A percentile compares a stretch with the other conserved stretches of the same genome.
Conservation (phyloP, 2,797 vertebrate species). For the Eutrigla gurnardus region DNA sequence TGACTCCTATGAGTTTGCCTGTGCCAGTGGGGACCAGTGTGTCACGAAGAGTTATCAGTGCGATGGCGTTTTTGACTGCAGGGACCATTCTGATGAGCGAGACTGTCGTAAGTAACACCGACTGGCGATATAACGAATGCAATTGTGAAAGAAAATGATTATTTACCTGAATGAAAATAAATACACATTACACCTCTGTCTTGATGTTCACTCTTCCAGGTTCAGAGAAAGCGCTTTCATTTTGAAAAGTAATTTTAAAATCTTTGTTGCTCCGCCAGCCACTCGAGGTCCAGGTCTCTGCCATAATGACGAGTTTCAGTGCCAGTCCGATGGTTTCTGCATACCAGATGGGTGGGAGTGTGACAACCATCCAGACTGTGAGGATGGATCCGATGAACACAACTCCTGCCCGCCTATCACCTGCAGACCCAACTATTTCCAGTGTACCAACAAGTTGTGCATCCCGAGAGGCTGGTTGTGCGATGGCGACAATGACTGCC, state of each 20-base stretch:
- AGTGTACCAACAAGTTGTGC: conserved; percentile 91
- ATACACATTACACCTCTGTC: neutral
- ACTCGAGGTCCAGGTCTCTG: conserved; percentile 93
- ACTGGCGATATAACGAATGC: neutral
- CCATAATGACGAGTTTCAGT: conserved; percentile 93
- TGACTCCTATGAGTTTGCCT: conserved; percentile 88
- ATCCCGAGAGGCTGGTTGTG: conserved; percentile 88
- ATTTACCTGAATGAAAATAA: neutral
- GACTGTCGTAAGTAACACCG: conserved; percentile 86
- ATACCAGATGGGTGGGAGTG: conserved; percentile 92
- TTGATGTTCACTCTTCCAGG: neutral
- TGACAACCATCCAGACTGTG: conserved; percentile 91
- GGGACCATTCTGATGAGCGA: conserved; percentile 91
- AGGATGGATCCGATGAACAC: conserved; percentile 93
- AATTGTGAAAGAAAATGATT: neutral
- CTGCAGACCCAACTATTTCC: conserved; percentile 86
- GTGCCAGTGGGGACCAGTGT: conserved; percentile 89
- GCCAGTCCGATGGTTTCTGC: conserved; percentile 91
- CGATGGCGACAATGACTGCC: conserved; percentile 94
- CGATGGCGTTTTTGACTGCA: conserved; percentile 94
- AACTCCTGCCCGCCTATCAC: conserved; percentile 86
- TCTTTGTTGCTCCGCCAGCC: conserved; percentile 76
- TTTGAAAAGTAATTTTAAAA: neutral
- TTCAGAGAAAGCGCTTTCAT: neutral
- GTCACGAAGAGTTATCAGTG: conserved; percentile 85